phyloP scores from a whole-genome alignment of 1,140 invertebrate species.

The Pseudomyrmex concolor region DNA sequence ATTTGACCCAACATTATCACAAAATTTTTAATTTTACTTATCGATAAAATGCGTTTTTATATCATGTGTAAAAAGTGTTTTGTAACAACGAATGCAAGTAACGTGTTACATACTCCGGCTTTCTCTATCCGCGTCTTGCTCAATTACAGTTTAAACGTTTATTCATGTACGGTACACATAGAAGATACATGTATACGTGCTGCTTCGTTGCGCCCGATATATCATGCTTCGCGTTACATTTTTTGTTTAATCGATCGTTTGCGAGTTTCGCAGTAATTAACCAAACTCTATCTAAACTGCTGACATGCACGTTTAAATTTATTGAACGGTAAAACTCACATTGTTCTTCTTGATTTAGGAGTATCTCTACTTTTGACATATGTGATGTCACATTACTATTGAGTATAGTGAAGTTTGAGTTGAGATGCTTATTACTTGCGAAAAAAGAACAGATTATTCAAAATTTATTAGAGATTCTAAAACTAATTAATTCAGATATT shows the following conservation, averaged over 20 bases:
- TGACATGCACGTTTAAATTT: neutral
- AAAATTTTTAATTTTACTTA: neutral
- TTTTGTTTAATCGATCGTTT: neutral
- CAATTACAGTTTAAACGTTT: neutral
- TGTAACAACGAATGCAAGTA: neutral
- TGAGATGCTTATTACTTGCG: neutral
- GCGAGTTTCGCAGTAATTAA: constrained; percentile 1
- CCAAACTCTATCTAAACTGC: neutral
- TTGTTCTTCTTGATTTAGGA: neutral
- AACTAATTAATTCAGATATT: neutral
- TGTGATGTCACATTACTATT: constrained; percentile 8
- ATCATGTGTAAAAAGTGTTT: neutral
- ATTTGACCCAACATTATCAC: neutral
- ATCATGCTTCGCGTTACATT: neutral
- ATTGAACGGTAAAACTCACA: neutral
- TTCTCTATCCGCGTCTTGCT: neutral
- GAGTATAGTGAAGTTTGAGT: too few species aligned
- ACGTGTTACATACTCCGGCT: neutral
- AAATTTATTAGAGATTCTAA: neutral
- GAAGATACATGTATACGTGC: neutral
- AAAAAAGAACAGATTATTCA: constrained; percentile 15
- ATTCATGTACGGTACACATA: neutral
- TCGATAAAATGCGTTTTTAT: neutral
- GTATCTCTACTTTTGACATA: neutral
- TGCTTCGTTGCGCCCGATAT: neutral